Evolutionary conservation across 2,888 invertebrate species (phyloP).

Genomic region (Notocelia uddmanniana): DNA sequence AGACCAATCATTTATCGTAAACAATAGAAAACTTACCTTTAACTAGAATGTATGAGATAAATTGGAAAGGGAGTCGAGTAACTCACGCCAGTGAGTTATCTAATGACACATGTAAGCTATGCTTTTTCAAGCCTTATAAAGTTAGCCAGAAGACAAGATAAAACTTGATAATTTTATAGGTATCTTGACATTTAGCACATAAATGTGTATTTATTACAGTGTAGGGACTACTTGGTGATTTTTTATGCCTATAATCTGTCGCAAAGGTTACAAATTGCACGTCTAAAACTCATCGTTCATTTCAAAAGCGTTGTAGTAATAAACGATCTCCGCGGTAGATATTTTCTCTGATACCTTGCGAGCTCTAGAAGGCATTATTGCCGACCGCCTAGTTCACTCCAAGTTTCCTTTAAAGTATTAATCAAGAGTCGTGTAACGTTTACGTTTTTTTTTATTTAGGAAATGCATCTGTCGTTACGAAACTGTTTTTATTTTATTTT

Average conservation of each 20-base stretch:
- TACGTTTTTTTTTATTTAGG: slow-evolving; percentile 62
- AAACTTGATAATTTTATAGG: slow-evolving; percentile 1
- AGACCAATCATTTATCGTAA: neutral
- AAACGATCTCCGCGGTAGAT: slow-evolving; percentile 34
- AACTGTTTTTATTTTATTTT: slow-evolving; percentile 51
- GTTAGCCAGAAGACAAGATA: neutral
- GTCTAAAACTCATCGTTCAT: slow-evolving; percentile 32
- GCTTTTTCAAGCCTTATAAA: neutral
- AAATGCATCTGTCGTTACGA: slow-evolving; percentile 68
- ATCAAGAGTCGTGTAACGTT: slow-evolving; percentile 70
- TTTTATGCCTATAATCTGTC: slow-evolving; percentile 15
- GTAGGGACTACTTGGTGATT: neutral
- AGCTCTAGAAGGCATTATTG: slow-evolving; percentile 38
- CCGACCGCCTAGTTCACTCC: slow-evolving; percentile 60
- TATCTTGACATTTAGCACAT: neutral
- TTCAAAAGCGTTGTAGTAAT: slow-evolving; percentile 30
- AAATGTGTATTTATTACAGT: slow-evolving; percentile 3
- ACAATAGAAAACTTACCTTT: neutral
- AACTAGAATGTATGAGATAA: neutral
- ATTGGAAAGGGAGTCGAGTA: neutral
- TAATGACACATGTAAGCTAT: neutral
- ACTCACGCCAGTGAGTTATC: neutral
- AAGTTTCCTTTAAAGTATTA: slow-evolving; percentile 80
- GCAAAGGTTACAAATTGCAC: slow-evolving; percentile 22
- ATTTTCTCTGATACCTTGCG: slow-evolving; percentile 37